Percentiles rank a stretch among this genome's conserved stretches.
Conservation (phyloP, 2,888 invertebrate genomes). For the Parelbella ahira region DNA sequence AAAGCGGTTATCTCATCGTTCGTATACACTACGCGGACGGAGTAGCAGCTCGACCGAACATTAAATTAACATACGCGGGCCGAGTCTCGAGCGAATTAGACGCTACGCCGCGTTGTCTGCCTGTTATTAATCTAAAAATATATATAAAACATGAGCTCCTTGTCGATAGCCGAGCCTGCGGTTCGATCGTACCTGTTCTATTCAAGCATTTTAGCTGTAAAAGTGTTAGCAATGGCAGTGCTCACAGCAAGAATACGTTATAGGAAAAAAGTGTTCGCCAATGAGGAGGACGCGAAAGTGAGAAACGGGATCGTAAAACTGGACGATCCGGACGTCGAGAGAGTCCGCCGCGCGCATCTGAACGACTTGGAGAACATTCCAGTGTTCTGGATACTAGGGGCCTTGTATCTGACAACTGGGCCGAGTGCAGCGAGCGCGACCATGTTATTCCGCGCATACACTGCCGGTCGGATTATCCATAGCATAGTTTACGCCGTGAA, state of each 20-base stretch:
- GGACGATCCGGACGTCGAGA: conserved; percentile 60
- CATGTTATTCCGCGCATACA: conserved; percentile 56
- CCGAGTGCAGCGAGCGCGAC: conserved; percentile 47
- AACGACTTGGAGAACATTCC: conserved; percentile 87
- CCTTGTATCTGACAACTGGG: conserved; percentile 74
- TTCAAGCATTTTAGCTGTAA: conserved; percentile 47
- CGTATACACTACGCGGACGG: too few relatives aligned
- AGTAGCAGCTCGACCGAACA: too few relatives aligned
- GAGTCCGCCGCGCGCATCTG: conserved; percentile 79
- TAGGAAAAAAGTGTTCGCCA: conserved; percentile 52
- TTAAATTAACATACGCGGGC: conserved; percentile 3
- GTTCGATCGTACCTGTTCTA: conserved; percentile 48
- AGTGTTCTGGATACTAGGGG: conserved; percentile 75
- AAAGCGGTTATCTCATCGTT: conserved; percentile 1
- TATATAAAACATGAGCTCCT: conserved; percentile 34
- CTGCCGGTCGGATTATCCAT: conserved; percentile 74
- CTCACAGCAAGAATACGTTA: conserved; percentile 44
- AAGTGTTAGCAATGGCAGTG: conserved; percentile 44
- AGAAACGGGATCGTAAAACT: conserved; percentile 46
- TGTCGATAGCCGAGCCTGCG: conserved; percentile 42
- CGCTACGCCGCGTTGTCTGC: conserved; percentile 3
- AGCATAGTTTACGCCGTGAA: conserved; percentile 83
- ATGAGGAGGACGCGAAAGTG: conserved; percentile 49
- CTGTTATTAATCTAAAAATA: not conserved
- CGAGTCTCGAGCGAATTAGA: too few relatives aligned